Evolutionary conservation across 2,113 vertebrate species (phyloP), one percentile per base, ranked within the genome.

Genomic region (Brachypodius melanocephalos): DNA sequence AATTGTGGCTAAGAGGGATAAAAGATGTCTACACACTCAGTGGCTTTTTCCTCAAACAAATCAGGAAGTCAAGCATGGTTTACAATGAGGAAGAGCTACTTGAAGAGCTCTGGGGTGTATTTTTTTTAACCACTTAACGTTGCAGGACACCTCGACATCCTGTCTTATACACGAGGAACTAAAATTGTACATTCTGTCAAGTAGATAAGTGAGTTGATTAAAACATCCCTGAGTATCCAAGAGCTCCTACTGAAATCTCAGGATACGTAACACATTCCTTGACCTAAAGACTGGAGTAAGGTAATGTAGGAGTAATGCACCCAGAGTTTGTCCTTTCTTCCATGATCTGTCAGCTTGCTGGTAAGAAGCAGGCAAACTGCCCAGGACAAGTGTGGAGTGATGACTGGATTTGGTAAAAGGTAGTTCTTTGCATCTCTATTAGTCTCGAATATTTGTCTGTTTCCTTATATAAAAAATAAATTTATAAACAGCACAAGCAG

Each of bases 11-110:
- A 79, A 96, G 74, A 94, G 84, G 77, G 74, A 91, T 93, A 92
- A 97, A 92, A 91, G 89, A 89, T 0, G 3, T 89, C 93, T 93
- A 42, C 88, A 93, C 76, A 89, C 79, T 96, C 90, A 76, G 86
- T 96, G 88, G 59, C 88, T 94, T 93, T 92, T 89, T 93, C 80
- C 68, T 95, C 80, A 95, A 93, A 90, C 90, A 95, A 96, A 96
- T 95, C 88, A 96, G 90, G 90, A 92, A 96, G 89, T 93, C 88
- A 93, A 93, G 83, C 89, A 63, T 63, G 89, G 83, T 77, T 95
- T 88, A 85, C 92, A 95, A 42, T 0, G 58, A 91, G 75, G 86
- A 89, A 94, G 82, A 93, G 68, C 85, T 89, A 92, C 92, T 86
- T 93, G 92, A 96, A 71, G 90, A 93, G 68, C 86, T 93, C 88